These are phyloP conservation scores for Halcyon malimbica DNA, from an alignment of 2,113 vertebrate species.

Conservation along the genomic window DNA sequence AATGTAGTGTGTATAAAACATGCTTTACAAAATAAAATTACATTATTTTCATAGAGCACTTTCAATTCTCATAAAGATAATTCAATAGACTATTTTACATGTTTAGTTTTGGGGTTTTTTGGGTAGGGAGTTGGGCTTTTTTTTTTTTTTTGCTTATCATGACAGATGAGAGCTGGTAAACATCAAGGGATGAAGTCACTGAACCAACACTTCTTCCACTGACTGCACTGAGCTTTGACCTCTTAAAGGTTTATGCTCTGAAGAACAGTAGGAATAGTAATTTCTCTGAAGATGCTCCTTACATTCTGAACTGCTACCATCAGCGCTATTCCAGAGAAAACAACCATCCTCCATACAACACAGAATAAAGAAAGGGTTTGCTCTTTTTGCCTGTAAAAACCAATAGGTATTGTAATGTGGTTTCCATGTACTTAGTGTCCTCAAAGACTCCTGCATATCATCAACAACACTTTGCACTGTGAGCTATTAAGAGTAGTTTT, in stretches of 20 bases:
- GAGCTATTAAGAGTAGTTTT: neutral
- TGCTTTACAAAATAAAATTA: neutral
- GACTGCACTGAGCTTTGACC: neutral
- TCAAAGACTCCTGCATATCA: neutral
- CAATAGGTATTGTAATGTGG: neutral
- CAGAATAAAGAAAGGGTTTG: neutral
- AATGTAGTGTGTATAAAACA: neutral
- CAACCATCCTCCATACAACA: neutral
- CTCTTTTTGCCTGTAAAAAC: neutral
- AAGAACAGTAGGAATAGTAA: neutral
- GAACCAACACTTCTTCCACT: neutral
- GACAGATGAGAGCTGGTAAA: neutral
- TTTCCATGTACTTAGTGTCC: neutral
- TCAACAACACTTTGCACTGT: neutral
- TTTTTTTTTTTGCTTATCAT: neutral
- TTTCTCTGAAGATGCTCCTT: neutral
- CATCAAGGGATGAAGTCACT: neutral
- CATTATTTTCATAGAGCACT: neutral
- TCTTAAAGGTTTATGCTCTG: neutral
- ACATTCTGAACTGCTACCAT: neutral
- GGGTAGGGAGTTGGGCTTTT: neutral
- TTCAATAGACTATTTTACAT: neutral
- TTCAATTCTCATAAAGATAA: neutral
- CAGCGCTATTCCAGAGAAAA: neutral
- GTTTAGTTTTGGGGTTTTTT: neutral